Evolutionary conservation across 2,113 vertebrate genomes (phyloP).

Genomic region (Python bivittatus): DNA sequence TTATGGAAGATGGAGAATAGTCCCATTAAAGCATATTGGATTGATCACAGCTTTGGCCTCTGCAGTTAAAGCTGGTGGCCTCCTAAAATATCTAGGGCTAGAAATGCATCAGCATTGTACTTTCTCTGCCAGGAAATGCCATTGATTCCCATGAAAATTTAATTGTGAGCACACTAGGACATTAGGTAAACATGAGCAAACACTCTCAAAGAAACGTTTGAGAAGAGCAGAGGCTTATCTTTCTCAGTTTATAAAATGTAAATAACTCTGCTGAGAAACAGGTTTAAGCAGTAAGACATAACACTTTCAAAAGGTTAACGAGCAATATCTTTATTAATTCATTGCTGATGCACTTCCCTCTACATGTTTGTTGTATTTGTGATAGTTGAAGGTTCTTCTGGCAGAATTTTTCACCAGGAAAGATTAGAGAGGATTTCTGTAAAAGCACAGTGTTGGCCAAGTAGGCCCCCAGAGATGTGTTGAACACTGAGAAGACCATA

Average conservation of each 20-base stretch:
- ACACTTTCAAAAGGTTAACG: neutral
- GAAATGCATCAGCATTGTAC: constrained; percentile 41
- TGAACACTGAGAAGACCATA: neutral
- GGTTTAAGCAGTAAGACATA: neutral
- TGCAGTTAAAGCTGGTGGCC: constrained; percentile 52
- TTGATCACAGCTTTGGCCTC: constrained; percentile 53
- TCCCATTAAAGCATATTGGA: constrained; percentile 42
- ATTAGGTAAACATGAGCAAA: constrained; percentile 53
- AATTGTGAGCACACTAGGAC: constrained; percentile 48
- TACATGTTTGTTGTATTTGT: neutral
- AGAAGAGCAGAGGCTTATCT: constrained; percentile 25
- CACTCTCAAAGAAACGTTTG: constrained; percentile 32
- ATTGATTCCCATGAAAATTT: constrained; percentile 54
- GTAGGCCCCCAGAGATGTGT: neutral
- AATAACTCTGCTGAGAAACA: neutral
- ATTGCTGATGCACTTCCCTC: neutral
- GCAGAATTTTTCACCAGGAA: neutral
- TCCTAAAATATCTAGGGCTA: constrained; percentile 40
- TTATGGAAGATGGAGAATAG: constrained; percentile 39
- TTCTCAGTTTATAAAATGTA: neutral
- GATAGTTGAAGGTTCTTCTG: neutral
- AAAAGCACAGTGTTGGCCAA: neutral
- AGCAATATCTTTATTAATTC: neutral
- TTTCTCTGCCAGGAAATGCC: constrained; percentile 56
- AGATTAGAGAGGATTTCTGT: neutral